Evolutionary conservation across 2,113 vertebrate genomes (phyloP).

Genomic region (Promerops cafer): DNA sequence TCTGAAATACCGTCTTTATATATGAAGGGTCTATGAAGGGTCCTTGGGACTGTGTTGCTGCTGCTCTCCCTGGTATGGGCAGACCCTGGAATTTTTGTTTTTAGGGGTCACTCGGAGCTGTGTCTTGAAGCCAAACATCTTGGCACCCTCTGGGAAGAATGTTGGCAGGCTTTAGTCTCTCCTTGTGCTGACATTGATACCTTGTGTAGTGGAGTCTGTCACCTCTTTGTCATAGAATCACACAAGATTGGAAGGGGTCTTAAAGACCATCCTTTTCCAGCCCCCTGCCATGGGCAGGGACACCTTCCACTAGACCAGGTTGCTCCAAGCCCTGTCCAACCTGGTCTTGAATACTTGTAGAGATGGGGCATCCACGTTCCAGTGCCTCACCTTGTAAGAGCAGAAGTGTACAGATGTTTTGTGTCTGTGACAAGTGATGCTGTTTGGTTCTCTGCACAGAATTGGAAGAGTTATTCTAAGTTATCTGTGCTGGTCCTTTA

Average conservation of each 20-base stretch:
- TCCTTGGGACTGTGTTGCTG: background rate
- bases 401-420: background rate
- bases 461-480: background rate
- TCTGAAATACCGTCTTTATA: background rate
- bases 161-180: background rate
- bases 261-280: background rate
- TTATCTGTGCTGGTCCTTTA: background rate
- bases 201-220: background rate
- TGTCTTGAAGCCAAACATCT: background rate
- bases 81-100: background rate
- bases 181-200: background rate
- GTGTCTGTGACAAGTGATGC: background rate
- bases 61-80: rapidly evolving
- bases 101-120: rapidly evolving
- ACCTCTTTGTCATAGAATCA: background rate
- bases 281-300: background rate
- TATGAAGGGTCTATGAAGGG: rapidly evolving
- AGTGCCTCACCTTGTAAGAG: background rate
- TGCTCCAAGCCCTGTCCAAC: background rate
- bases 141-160: background rate
- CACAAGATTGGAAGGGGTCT: background rate
- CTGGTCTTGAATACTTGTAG: background rate
- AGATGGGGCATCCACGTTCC: no score
- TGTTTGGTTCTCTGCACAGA: background rate
- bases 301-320: background rate